These are phyloP conservation scores for Anseranas semipalmata DNA, from an alignment of 2,113 vertebrate genomes.

Conservation along the genomic window DNA sequence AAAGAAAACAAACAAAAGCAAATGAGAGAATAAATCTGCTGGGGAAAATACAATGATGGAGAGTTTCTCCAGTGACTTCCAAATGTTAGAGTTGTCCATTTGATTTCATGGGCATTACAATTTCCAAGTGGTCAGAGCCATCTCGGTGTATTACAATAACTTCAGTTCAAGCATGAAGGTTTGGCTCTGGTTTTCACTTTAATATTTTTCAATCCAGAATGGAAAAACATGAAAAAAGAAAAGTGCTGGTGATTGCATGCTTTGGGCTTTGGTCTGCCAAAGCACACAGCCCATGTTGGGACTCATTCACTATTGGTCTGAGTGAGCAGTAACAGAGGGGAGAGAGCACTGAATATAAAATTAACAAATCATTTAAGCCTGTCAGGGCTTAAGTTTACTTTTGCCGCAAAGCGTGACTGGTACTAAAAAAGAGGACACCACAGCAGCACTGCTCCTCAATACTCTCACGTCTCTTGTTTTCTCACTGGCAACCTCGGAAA, in stretches of 20 bases:
- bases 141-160: not conserved
- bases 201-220: not conserved
- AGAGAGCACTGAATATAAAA: not conserved
- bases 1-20: not conserved
- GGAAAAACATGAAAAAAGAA: not conserved
- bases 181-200: not conserved
- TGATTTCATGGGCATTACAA: not conserved
- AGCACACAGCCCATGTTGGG: not conserved
- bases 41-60: not conserved
- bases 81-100: not conserved
- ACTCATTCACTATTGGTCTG: accelerated
- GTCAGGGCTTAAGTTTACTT: not conserved
- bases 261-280: not conserved
- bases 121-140: not conserved
- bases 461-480: not conserved
- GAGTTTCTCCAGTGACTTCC: not conserved
- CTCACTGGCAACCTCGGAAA: not conserved
- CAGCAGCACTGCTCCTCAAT: not conserved
- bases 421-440: not conserved
- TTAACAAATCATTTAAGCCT: not conserved
- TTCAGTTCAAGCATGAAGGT: not conserved
- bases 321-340: not conserved
- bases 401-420: not conserved
- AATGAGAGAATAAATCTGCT: not conserved
- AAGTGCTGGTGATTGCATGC: not conserved